Evolutionary conservation across 2,888 invertebrate genomes (phyloP), one percentile per base, ranked within the genome.

Genomic region (Drosophila barbarae): DNA sequence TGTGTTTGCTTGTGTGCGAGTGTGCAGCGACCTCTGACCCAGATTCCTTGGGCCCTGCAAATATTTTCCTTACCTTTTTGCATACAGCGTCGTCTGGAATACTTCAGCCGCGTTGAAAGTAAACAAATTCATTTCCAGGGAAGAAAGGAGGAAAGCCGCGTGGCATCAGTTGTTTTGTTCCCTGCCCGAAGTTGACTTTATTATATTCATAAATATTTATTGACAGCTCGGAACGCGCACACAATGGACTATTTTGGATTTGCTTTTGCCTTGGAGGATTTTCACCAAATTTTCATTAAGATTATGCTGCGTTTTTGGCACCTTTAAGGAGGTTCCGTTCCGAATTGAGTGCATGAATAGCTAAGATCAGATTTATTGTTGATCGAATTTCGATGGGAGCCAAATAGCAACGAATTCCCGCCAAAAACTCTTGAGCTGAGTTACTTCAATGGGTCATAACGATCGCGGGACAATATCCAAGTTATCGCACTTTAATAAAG

Each of bases 201-300:
- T 76, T 76, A 75, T 82, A 80, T 77, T 77, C 71, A 72, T 71
- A 76, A 82, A 82, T 82, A 74, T 77, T 77, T 77, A 79, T 77
- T 82, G 82, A 84, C 84, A 82, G 84, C 77, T 77, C 57, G 18
- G 26, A 15, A 13, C 10, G 36, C 2, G 47, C 8, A 4, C 21
- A 60, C 59, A 71, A 75, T 61, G 39, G 32, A 13, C 12, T 63
- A 35, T 35, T 65, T 55, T 64, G 49, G 49, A 50, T 56, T 60
- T 57, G 59, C 28, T 57, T 57, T 56, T 32, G 21, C 42, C 46
- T 23, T 38, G 42, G n/a, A 42, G 66, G 44, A 65, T 65, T 66
- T 63, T 63, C 21, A 26, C 26, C 30, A 57, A 61, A 70, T 77
- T 52, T 74, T 71, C 53, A 61, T 63, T 63, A 63, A 52, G 47